Base-by-base conservation (phyloP, 2,888 invertebrate species). In the Lithophane leautieri region DNA sequence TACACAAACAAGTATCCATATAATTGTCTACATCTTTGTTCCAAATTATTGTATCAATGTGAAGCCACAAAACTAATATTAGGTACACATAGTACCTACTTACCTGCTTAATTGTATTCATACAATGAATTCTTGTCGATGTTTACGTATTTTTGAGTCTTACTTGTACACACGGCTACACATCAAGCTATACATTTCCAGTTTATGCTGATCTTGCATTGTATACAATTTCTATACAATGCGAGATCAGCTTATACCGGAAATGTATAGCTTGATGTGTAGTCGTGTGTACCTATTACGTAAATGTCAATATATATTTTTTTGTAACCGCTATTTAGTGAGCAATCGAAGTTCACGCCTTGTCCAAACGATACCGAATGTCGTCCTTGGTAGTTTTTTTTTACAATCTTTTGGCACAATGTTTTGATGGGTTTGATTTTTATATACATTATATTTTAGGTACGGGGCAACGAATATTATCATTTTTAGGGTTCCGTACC, bases 311-410 rank as follows among this genome's bases (percentile, higher is more conserved):
- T 63, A n/a, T 16, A 9, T 0, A 16, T 12, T 47, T 50, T 47
- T 74, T 28, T 44, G 34, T 34, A 77, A 25, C 4, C n/a, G n/a
- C 58, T 44, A 50, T 6, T 8, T 40, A 8, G 16, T 62, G n/a
- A 28, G 28, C 22, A 52, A 54, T 72, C 28, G 28, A 28, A 56
- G 28, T 67, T 78, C 56, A 56, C 56, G 47, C 58, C 68, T 76
- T n/a, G n/a, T 68, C 22, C 44, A 42, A 63, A 79, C 73, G 28
- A 50, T 71, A 79, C 61, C 11, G 47, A 28, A 50, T n/a, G 16
- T 16, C 54, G 42, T 28, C 80, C 56, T 77, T 72, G 56, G 42
- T 47, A 22, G 19, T 47, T 40, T 47, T 78, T 16, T 58, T 78
- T 34, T 34, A 34, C 34, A 6, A 62, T 69, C 62, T 50, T 50